Conservation (phyloP, 2,113 vertebrate species). For the Passer montanus region DNA sequence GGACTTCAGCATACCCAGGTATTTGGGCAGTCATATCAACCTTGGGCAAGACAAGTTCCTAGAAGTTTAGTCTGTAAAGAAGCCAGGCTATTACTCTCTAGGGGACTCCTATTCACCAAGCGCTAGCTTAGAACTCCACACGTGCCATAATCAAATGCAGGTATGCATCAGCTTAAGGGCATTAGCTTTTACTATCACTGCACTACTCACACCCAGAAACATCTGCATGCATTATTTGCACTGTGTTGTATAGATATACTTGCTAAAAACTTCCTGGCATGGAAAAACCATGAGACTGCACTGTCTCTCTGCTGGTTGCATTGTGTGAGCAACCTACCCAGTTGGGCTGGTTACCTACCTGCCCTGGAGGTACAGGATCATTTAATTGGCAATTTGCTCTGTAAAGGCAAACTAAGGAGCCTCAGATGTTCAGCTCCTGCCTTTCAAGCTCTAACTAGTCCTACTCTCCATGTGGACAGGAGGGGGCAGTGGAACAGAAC, state of each 20-base stretch:
- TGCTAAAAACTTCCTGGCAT: background rate
- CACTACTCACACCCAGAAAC: background rate
- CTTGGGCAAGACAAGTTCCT: background rate
- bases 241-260: background rate
- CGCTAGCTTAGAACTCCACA: background rate
- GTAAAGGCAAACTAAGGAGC: background rate
- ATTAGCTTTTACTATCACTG: background rate
- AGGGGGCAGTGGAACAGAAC: conserved; percentile 52
- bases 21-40: background rate
- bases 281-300: background rate
- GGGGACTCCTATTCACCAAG: background rate
- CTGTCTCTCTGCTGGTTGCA: background rate
- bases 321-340: background rate
- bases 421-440: background rate
- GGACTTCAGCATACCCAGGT: background rate
- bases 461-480: conserved; percentile 12
- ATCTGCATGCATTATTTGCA: background rate
- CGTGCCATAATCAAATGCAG: background rate
- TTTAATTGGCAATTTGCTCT: background rate
- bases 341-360: background rate
- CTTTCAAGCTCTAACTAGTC: background rate
- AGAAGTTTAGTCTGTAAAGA: background rate
- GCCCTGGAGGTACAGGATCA: background rate
- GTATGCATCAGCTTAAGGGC: background rate
- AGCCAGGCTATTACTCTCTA: background rate